phyloP scores from a whole-genome alignment of 2,113 vertebrate genomes.

The Cariama cristata region DNA sequence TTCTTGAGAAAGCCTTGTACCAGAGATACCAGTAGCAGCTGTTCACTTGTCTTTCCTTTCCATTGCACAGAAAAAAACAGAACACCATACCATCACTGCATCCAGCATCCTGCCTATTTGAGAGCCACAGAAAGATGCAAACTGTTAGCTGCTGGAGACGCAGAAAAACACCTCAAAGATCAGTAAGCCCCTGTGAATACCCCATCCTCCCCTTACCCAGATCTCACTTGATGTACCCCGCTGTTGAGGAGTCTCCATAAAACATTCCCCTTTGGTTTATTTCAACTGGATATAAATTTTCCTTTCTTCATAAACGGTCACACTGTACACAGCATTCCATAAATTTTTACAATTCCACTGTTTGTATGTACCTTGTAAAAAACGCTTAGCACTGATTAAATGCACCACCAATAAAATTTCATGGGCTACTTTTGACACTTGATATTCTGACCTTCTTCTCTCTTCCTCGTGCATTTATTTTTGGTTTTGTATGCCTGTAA shows the following conservation, averaged over 20 bases:
- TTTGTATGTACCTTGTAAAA: conserved; percentile 88
- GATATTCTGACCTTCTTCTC: conserved; percentile 61
- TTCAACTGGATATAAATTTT: conserved; percentile 57
- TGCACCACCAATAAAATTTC: conserved; percentile 81
- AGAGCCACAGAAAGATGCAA: background rate
- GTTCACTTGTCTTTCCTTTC: background rate
- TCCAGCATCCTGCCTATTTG: background rate
- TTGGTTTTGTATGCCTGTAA: background rate
- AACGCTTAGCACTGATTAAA: conserved; percentile 90
- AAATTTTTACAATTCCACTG: conserved; percentile 77
- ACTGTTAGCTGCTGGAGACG: background rate
- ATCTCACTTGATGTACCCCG: background rate
- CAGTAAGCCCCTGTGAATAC: background rate
- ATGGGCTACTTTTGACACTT: conserved; percentile 60
- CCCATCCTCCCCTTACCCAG: background rate
- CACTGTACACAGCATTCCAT: conserved; percentile 70
- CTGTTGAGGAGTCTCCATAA: background rate
- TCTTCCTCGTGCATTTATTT: conserved; percentile 40
- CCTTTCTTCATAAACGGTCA: conserved; percentile 57
- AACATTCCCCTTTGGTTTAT: conserved; percentile 31
- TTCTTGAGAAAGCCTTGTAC: background rate
- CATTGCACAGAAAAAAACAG: background rate
- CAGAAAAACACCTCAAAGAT: background rate
- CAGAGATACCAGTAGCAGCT: background rate
- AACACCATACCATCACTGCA: background rate